Evolutionary conservation across 2,113 vertebrate species (phyloP), one percentile per base, ranked within the genome.

Genomic region (Eudyptes chrysolophus): DNA sequence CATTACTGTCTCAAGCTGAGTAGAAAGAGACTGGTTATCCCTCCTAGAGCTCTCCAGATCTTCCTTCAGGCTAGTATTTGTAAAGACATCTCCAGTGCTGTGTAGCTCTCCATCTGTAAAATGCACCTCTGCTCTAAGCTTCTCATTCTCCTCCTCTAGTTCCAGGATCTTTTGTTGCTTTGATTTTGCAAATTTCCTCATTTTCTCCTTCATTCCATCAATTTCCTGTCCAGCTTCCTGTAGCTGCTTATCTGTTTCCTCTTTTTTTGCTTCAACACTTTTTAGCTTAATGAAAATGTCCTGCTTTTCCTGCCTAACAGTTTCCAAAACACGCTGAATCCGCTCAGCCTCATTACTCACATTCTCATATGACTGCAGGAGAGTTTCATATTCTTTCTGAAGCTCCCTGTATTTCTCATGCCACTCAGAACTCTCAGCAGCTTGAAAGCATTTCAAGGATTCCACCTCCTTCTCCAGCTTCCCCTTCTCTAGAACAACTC

Each of bases 131-230:
- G 88, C 87, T 95, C 97, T 97, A 70, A 99, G 99, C 62, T 94
- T 98, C 78, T 99, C 99, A 34, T 99, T 99, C 94, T 99, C 99
- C 89, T 99, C 99, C 93, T 99, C 99, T 4, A 99, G 95, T 54
- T 99, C 99, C 86, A 99, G 77, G 78, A 99, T 99, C 94, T 99
- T 99, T 88, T 99, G 99, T 93, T 99, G 99, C 96, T 99, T 99
- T 26, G 99, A 98, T 97, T 99, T 99, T 52, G 98, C 99, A 96
- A 99, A 99, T 97, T 99, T 99, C 82, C 99, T 99, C 99, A 99
- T 99, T 93, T 99, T 99, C 93, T 99, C 99, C 90, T 99, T 99
- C 93, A 99, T 98, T 25, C 94, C 95, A 34, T 99, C 98, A 62
- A 99, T 98, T 90, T 99, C 99, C 55, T 98, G 98, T 62, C 97